These are phyloP conservation scores for Campylorhamphus procurvoides DNA, from an alignment of 2,113 vertebrate genomes.

Conservation along the genomic window DNA sequence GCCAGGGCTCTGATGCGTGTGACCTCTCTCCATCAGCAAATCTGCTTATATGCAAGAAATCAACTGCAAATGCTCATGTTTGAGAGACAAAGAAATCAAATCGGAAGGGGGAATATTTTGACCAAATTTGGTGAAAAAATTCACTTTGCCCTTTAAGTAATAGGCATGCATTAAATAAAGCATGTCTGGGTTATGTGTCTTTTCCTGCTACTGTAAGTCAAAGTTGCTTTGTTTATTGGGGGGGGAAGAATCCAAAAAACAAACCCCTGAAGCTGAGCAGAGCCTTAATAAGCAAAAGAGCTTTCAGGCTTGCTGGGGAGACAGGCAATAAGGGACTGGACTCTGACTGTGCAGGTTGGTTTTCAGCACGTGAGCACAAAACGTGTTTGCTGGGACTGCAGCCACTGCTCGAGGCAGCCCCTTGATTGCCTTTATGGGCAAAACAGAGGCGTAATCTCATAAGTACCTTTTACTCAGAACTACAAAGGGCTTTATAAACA, in stretches of 20 bases:
- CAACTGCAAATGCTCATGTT: background rate
- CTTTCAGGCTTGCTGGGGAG: background rate
- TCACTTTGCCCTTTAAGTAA: conserved; percentile 7
- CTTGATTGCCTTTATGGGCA: background rate
- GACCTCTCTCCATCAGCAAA: background rate
- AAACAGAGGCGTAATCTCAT: background rate
- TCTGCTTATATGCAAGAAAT: background rate
- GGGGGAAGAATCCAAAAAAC: background rate
- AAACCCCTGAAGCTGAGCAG: background rate
- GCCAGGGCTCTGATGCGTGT: rapidly evolving
- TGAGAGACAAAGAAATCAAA: background rate
- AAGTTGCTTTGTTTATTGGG: background rate
- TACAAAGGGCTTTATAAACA: background rate
- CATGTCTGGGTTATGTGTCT: background rate
- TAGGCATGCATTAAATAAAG: background rate
- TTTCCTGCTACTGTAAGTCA: conserved; percentile 9
- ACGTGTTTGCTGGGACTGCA: rapidly evolving
- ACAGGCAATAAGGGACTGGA: background rate
- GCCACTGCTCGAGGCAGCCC: background rate
- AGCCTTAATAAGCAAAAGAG: background rate
- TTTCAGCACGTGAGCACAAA: background rate
- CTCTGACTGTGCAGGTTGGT: background rate
- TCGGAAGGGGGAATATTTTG: background rate
- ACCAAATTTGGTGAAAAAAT: conserved; percentile 56
- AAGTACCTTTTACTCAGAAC: background rate